Percentiles rank a stretch among this genome's conserved stretches.
Evolutionary conservation across 1,140 invertebrate species (phyloP).

Genomic region (Watersipora subatra): DNA sequence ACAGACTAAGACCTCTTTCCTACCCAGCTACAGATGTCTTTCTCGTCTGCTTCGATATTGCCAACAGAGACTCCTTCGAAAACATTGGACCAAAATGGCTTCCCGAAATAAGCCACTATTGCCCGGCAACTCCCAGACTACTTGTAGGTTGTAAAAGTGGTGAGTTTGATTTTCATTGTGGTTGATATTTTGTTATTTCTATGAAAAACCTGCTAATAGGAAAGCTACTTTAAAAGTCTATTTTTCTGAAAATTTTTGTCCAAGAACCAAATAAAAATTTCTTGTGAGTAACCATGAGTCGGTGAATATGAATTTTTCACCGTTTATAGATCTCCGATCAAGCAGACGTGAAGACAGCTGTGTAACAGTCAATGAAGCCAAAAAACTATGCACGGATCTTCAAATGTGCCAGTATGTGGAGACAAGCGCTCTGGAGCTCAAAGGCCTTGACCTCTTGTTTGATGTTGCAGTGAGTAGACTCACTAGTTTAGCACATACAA

Average conservation of each 20-base stretch:
- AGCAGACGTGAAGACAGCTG: no score
- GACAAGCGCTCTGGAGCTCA: constrained; percentile 50
- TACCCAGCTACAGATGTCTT: constrained; percentile 58
- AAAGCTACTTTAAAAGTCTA: no score
- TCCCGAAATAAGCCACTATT: constrained; percentile 43
- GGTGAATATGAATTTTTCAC: no score
- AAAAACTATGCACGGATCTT: constrained; percentile 13
- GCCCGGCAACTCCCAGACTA: constrained; percentile 42
- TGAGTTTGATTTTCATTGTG: constrained; percentile 1
- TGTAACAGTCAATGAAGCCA: constrained; percentile 66
- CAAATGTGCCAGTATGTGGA: constrained; percentile 15
- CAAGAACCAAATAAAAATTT: no score
- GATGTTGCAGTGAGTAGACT: constrained; percentile 27
- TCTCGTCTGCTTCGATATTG: constrained; percentile 17
- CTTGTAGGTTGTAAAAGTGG: constrained; percentile 39
- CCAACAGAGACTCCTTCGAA: constrained; percentile 10
- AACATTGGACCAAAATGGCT: constrained; percentile 23
- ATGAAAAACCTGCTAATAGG: constrained; percentile 83
- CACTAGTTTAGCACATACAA: no score
- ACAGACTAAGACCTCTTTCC: constrained; percentile 75
- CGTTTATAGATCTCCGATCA: no score
- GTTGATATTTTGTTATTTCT: constrained; percentile 59
- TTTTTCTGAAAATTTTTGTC: no score
- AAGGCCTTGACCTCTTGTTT: constrained; percentile 31
- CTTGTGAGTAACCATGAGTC: no score